A percentile compares a stretch with the other conserved stretches of the same genome.
phyloP scores from a whole-genome alignment of 2,797 vertebrate genomes.

The Bucorvus abyssinicus region DNA sequence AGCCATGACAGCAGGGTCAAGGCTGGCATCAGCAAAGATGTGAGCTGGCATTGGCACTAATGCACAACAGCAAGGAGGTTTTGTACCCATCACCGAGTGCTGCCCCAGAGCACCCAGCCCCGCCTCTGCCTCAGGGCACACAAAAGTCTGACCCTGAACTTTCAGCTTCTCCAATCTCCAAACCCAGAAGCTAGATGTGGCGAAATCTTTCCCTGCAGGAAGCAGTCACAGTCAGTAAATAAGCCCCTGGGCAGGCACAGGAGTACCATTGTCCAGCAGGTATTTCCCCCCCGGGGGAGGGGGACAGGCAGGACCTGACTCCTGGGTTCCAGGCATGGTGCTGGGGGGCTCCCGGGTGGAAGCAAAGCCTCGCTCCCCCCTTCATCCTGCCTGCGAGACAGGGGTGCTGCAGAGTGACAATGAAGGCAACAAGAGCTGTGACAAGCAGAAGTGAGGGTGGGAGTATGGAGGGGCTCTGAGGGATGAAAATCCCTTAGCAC shows the following conservation, averaged over 20 bases:
- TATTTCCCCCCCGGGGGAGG: rapidly evolving
- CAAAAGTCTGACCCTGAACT: background rate
- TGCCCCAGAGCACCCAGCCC: background rate
- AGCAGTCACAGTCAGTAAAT: background rate
- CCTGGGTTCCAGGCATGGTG: background rate
- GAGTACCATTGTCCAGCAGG: background rate
- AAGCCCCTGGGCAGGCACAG: background rate
- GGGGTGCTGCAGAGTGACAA: background rate
- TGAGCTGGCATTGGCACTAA: background rate
- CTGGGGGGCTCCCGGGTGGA: background rate
- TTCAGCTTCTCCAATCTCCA: rapidly evolving
- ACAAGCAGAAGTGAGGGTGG: background rate
- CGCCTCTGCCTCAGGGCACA: background rate
- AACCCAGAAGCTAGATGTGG: background rate
- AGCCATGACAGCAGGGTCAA: background rate
- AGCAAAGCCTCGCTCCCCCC: background rate
- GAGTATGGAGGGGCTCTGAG: background rate
- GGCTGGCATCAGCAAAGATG: background rate
- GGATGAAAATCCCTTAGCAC: background rate
- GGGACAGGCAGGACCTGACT: background rate
- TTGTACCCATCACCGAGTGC: background rate
- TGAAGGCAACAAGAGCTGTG: rapidly evolving
- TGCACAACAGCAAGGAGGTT: background rate
- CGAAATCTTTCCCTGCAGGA: background rate
- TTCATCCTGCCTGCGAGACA: background rate